Percentiles rank a stretch among this genome's conserved stretches.
Conservation (phyloP, 1,140 invertebrate genomes). For the Alviniconcha marisindica region DNA sequence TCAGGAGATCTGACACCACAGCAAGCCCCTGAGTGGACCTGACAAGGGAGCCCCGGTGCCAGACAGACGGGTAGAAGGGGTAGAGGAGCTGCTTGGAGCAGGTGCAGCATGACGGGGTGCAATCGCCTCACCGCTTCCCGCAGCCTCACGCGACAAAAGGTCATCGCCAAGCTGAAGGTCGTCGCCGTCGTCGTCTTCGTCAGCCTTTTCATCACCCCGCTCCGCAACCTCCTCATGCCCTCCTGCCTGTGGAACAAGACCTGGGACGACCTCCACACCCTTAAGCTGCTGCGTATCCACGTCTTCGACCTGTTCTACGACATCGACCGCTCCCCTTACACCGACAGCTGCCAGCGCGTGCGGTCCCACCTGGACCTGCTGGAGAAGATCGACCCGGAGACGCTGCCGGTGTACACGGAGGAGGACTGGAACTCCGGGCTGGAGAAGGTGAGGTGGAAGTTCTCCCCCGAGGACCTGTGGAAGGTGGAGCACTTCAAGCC, state of each 20-base stretch:
- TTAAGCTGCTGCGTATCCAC: slow-evolving; percentile 12
- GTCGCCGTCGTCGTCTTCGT: not conserved
- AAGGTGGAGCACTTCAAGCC: slow-evolving; percentile 41
- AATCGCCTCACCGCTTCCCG: not conserved
- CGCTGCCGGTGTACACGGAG: slow-evolving; percentile 6
- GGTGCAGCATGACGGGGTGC: too few relatives aligned
- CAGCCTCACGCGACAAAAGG: slow-evolving; percentile 64
- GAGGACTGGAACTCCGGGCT: slow-evolving; percentile 24
- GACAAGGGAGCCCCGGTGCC: too few relatives aligned
- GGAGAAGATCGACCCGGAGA: slow-evolving; percentile 13
- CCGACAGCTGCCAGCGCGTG: slow-evolving; percentile 15
- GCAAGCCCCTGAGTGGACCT: too few relatives aligned
- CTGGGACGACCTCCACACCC: slow-evolving; percentile 1
- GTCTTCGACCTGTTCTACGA: slow-evolving; percentile 22
- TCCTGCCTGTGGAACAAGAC: not conserved
- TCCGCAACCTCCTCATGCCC: slow-evolving; percentile 5
- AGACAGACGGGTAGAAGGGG: too few relatives aligned
- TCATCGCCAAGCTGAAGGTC: slow-evolving; percentile 15
- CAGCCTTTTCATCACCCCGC: not conserved
- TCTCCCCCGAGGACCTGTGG: slow-evolving; percentile 5
- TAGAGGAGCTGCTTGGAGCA: too few relatives aligned
- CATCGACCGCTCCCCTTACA: slow-evolving; percentile 30
- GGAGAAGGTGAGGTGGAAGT: not conserved
- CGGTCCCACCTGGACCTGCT: slow-evolving; percentile 17
- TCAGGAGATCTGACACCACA: too few relatives aligned